Percentiles rank a stretch among this genome's conserved stretches.
Evolutionary conservation across 1,140 invertebrate genomes (phyloP).

Genomic region (Plectus sambesii): DNA sequence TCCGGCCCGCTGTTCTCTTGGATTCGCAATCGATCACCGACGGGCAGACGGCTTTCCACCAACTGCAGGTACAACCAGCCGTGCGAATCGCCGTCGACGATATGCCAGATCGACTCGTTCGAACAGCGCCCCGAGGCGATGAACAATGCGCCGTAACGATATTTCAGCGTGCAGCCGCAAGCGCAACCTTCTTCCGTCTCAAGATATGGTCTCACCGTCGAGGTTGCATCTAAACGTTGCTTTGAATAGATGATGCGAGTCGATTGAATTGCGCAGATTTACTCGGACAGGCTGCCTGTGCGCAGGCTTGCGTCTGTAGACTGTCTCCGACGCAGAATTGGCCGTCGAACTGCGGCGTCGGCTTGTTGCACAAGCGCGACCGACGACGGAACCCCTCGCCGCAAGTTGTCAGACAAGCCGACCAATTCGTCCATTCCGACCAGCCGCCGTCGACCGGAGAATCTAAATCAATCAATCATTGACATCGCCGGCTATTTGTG

Average conservation of each 20-base stretch:
- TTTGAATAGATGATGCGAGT: not conserved
- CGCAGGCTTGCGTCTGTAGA: not conserved
- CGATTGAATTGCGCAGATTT: no score
- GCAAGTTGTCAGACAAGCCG: conserved; percentile 38
- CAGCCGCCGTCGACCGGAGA: conserved; percentile 40
- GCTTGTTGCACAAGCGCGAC: conserved; percentile 36
- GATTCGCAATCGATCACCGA: no score
- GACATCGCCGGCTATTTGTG: no score
- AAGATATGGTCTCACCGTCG: conserved; percentile 1
- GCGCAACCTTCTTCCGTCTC: not conserved
- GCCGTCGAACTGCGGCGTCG: conserved; percentile 21
- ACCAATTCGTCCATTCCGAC: conserved; percentile 44
- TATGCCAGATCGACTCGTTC: not conserved
- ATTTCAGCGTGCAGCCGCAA: not conserved
- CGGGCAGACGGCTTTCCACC: no score
- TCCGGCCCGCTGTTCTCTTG: no score
- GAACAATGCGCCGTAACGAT: conserved; percentile 4
- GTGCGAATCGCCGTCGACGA: no score
- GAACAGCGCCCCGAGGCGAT: not conserved
- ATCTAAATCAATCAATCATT: no score
- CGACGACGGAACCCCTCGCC: conserved; percentile 40
- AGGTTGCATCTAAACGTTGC: not conserved
- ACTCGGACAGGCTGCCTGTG: conserved; percentile 1
- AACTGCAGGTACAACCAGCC: no score
- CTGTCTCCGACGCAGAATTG: conserved; percentile 4